Evolutionary conservation across 2,797 vertebrate genomes (phyloP), one percentile per base, ranked within the genome.

Genomic region (Hemitrygon akajei): DNA sequence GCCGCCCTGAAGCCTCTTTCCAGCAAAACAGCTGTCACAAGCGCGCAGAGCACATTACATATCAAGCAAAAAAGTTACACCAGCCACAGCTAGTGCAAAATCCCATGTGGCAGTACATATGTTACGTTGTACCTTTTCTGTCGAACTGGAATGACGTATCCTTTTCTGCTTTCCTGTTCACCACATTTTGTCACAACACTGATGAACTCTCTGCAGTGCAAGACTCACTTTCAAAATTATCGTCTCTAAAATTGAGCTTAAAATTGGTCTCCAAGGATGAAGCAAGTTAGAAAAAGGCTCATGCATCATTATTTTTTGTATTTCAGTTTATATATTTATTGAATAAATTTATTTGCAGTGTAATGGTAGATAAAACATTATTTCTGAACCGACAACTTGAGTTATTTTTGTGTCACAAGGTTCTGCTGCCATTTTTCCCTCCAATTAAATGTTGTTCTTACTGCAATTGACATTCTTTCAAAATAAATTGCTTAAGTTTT

Each of bases 21-120:
- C 95, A 95, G 95, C 93, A 95, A 95, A 96, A 96, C 95, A 95
- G 96, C 97, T 97, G 96, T 96, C 96, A 96, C 96, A 93, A 94
- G 94, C 82, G 95, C 91, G 94, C 95, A 96, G 94, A 94, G 94
- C 95, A 95, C 95, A 95, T 89, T 96, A 96, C 93, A 94, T 96
- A 96, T 96, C 96, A 96, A 96, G 96, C 93, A 94, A 94, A 95
- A 97, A 97, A 96, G 95, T 96, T 94, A 95, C 94, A 94, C 91
- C 37, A 94, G 89, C 27, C 87, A 94, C 91, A 93, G 94, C 94
- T 93, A 73, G 94, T 95, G 94, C 95, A 93, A 94, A 93, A 93
- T 95, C 94, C 94, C 95, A 95, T 94, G 79, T 94, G 94, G 66
- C 95, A 95, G 94, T 94, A 86, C 79, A 76, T 91, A 94, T 94